Evolutionary conservation across 2,888 invertebrate species (phyloP), one percentile per base, ranked within the genome.

Genomic region (Nipponacmea schrenckii): DNA sequence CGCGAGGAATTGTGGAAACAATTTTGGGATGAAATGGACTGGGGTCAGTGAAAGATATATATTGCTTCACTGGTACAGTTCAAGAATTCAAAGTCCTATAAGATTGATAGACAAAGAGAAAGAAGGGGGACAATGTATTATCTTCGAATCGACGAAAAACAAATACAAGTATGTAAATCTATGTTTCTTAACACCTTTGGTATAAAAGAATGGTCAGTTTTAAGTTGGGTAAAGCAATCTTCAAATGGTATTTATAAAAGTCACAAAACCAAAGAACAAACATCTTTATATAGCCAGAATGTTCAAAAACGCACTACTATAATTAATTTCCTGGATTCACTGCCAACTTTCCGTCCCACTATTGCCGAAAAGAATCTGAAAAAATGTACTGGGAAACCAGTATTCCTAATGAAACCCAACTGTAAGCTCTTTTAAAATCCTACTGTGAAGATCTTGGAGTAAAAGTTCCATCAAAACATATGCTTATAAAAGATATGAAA

Each of bases 281-380:
- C 17, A 48, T 24, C 46, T 8, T n/a, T 31, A 20, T 12, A 39
- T 44, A 2, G 17, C 7, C 48, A 67, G 46, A 14, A 15, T 27
- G 50, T 27, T n/a, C 17, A 12, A 26, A 56, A 26, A 24, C n/a
- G 8, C 14, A 56, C 46, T 4, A 31, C 31, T 31, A 7, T 31
- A 4, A 31, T 31, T 7, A 31, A 31, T 31, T 70, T 70, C n/a
- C 12, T 62, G 27, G 65, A 48, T 14, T n/a, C 45, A 7, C 56
- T 70, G 14, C 65, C 70, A 65, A 48, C 2, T 20, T 65, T 17
- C 70, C 65, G 24, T 70, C 65, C n/a, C 64, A 65, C 24, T 70
- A 70, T 27, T 70, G 65, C 48, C 48, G 50, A 8, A 20, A 31
- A 56, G 26, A 26, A 10, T 24, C 64, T 17, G 24, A 7, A 12